Conservation (phyloP, 1,140 invertebrate genomes). For the Drosophila persimilis region DNA sequence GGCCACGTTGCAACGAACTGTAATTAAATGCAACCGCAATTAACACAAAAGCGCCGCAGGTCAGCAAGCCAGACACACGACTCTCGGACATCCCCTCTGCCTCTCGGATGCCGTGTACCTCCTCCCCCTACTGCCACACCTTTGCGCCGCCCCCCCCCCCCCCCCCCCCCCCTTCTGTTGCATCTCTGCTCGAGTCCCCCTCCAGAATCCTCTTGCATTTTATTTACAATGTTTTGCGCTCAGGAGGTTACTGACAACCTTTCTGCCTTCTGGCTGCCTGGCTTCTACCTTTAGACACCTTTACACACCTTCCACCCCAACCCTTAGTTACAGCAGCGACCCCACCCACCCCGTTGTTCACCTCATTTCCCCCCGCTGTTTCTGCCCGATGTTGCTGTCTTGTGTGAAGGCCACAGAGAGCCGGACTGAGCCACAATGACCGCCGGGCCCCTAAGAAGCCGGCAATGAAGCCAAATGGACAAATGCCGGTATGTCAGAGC, state of each 20-base stretch:
- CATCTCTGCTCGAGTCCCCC: slow-evolving; percentile 15
- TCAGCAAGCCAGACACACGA: slow-evolving; percentile 67
- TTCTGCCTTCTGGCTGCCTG: slow-evolving; percentile 10
- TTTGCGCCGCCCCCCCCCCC: no score
- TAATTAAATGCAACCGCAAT: slow-evolving; percentile 82
- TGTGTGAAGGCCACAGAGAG: slow-evolving; percentile 26
- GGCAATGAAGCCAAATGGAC: slow-evolving; percentile 52
- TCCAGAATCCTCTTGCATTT: slow-evolving; percentile 51
- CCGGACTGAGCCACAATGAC: slow-evolving; percentile 47
- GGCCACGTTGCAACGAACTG: slow-evolving; percentile 66
- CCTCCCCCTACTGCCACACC: background rate
- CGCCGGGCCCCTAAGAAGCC: slow-evolving; percentile 52
- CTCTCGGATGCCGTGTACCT: no score
- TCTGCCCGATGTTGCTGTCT: slow-evolving; percentile 1
- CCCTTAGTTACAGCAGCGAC: slow-evolving; percentile 6
- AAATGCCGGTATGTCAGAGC: slow-evolving; percentile 31
- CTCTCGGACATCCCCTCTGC: background rate
- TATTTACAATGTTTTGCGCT: slow-evolving; percentile 75
- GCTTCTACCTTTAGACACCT: no score
- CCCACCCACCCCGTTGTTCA: background rate
- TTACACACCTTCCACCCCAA: background rate
- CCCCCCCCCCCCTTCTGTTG: background rate
- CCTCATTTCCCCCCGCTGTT: no score
- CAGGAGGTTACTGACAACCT: slow-evolving; percentile 56
- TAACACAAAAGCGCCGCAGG: slow-evolving; percentile 80